Percentiles rank a stretch among this genome's conserved stretches.
These are phyloP conservation scores for Epizoanthus rinbou DNA, from an alignment of 92 coral and sea anemone genomes.

Conservation along the genomic window DNA sequence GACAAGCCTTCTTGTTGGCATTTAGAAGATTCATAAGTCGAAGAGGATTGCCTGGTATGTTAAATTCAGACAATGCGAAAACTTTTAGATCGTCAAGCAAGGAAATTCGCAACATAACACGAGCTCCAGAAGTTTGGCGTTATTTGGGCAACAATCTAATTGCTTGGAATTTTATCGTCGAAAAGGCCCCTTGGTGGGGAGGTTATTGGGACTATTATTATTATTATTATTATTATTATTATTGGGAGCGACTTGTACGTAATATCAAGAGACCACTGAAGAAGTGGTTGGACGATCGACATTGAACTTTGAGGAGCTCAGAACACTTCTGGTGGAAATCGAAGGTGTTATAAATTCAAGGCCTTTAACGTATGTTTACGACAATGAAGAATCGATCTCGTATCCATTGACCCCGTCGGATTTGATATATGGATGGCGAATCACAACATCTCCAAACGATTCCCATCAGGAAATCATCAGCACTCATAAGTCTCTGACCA, in stretches of 20 bases:
- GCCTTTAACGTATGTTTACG: constrained; percentile 58
- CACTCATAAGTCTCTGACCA: constrained; percentile 50
- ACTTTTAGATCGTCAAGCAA: constrained; percentile 53
- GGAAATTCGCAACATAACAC: constrained; percentile 50
- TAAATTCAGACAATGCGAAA: constrained; percentile 71
- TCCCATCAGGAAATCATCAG: constrained; percentile 55
- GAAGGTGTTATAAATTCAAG: constrained; percentile 53
- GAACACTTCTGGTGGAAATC: constrained; percentile 54
- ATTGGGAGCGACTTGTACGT: constrained; percentile 66
- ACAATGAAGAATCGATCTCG: constrained; percentile 45
- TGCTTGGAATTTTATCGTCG: constrained; percentile 57
- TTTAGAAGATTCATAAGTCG: constrained; percentile 58
- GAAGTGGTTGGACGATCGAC: constrained; percentile 57
- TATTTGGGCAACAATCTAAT: constrained; percentile 56
- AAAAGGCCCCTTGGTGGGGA: constrained; percentile 79
- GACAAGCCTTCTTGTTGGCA: constrained; percentile 51
- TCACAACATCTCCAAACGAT: constrained; percentile 32
- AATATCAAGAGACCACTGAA: constrained; percentile 56
- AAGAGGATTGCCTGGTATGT: constrained; percentile 64
- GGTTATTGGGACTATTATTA: constrained; percentile 29
- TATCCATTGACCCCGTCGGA: constrained; percentile 48
- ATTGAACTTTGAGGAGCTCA: constrained; percentile 48
- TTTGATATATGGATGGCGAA: constrained; percentile 51
- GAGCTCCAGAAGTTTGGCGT: constrained; percentile 58
- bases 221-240: no score